Base-by-base conservation (phyloP, 2,113 vertebrate species). In the Porphyrio hochstetteri region DNA sequence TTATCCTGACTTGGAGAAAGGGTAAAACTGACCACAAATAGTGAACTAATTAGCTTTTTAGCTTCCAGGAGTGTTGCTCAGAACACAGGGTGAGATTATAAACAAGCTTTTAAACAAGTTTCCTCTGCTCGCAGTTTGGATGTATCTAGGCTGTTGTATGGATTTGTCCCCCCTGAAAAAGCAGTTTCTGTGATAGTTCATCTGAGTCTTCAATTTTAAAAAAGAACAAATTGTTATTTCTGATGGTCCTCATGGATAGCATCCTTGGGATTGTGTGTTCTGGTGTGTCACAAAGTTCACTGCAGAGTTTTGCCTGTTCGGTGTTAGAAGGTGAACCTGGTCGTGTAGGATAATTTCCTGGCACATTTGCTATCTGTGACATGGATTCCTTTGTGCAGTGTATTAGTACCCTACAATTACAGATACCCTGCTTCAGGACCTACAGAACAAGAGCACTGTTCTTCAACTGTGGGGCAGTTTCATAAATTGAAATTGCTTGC, bases 151-250 rank as follows among this genome's bases (percentile, higher is more conserved):
- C 38, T 85, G 18, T 48, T 69, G 11, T 38, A 90, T 29, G 17
- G 33, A 38, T 48, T 87, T 33, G 10, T 48, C 6, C 10, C 4
- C 10, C 4, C 14, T 0, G 0, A 20, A 42, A 76, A 77, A 52
- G 11, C 23, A 36, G 8, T 79, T 57, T 65, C 8, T 55, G 11
- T 25, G 4, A 60, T 28, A 50, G 40, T 69, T 65, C 57, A 15
- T 56, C 4, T 23, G 55, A 55, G 12, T 40, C 56, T 75, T 79
- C 2, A 1, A 35, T 56, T 46, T 46, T 75, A 44, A 77, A 74
- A 90, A 71, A n/a, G 8, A 70, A 40, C 2, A 35, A 61, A 64
- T 5, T 50, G 1, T 38, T 56, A 11, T 69, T 88, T 80, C 19
- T 72, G 36, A 61, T 59, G 29, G 7, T 2, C 19, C 23, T 56